Evolutionary conservation across 2,797 vertebrate species (phyloP), one percentile per base, ranked within the genome.

Genomic region (Melanotaenia parkinsoni): DNA sequence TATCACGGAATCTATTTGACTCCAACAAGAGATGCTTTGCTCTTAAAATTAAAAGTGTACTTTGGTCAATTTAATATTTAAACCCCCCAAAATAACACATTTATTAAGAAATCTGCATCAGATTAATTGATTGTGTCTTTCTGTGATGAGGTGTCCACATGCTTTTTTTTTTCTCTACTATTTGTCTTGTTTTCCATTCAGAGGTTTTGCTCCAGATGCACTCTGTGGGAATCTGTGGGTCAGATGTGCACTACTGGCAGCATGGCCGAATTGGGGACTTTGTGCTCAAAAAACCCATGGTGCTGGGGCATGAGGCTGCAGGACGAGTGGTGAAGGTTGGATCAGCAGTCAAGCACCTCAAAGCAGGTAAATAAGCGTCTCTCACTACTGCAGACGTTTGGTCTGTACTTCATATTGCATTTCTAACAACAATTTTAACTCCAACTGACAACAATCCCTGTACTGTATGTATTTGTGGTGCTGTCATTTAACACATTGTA

Each of bases 211-310:
- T 99, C 47, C 94, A 91, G 92, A 98, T 99, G 96, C 97, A 99
- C 87, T 99, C 98, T 0, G 97, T 99, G 1, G 98, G 98, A 22
- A 99, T 99, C 85, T 99, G 98, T 0, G 97, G 97, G 2, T 98
- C 98, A 0, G 98, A 99, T 0, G 95, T 99, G 65, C 98, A 99
- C 84, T 99, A 96, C 85, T 99, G 98, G 98, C 95, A 96, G 79
- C 74, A 97, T 0, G 98, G 98, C 0, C 93, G 92, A 0, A 97
- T 99, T 0, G 97, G 96, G 16, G 93, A 97, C 82, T 98, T 93
- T 82, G 88, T 98, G 0, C 70, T 99, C 68, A 96, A 88, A 72
- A 90, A 95, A 33, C 98, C 98, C 0, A 97, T 99, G 95, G 95
- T 99, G 37, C 50, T 99, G 81, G 98, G 98, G 0, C 98, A 99